phyloP scores from a whole-genome alignment of 2,888 invertebrate species.

The Epirrhoe tristata region DNA sequence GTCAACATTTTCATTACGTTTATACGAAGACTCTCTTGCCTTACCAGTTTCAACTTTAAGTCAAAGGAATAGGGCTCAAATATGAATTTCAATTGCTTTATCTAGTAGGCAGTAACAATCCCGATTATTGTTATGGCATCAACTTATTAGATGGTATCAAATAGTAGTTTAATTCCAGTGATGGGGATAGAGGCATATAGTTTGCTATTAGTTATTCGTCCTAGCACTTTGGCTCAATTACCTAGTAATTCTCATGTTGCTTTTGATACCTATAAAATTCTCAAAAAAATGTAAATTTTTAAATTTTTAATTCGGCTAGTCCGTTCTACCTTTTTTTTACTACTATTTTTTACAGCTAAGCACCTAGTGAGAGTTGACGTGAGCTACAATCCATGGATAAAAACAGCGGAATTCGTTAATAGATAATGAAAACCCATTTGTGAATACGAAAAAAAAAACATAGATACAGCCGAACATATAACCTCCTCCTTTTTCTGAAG shows the following conservation, averaged over 20 bases:
- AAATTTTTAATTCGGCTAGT: too few relatives aligned
- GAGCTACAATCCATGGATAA: too few relatives aligned
- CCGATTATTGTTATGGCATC: slow-evolving; percentile 39
- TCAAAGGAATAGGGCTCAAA: slow-evolving; percentile 22
- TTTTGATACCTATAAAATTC: too few relatives aligned
- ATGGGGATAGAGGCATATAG: neutral
- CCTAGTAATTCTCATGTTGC: neutral
- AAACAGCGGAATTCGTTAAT: too few relatives aligned
- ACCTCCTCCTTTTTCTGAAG: too few relatives aligned
- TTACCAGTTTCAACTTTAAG: slow-evolving; percentile 23
- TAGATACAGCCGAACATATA: too few relatives aligned
- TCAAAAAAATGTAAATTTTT: too few relatives aligned
- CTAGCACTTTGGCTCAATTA: neutral
- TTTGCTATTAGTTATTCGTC: neutral
- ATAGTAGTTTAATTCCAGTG: slow-evolving; percentile 13
- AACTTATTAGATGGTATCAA: slow-evolving; percentile 37
- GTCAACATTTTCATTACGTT: slow-evolving; percentile 50
- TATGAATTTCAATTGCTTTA: slow-evolving; percentile 19
- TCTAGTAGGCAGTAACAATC: slow-evolving; percentile 36
- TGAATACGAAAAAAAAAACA: too few relatives aligned
- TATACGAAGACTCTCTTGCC: slow-evolving; percentile 41
- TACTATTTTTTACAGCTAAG: too few relatives aligned
- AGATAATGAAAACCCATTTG: too few relatives aligned
- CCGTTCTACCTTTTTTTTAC: too few relatives aligned
- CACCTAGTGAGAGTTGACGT: too few relatives aligned